These are phyloP conservation scores for Falcunculus frontatus DNA, from an alignment of 2,113 vertebrate genomes.

Conservation along the genomic window DNA sequence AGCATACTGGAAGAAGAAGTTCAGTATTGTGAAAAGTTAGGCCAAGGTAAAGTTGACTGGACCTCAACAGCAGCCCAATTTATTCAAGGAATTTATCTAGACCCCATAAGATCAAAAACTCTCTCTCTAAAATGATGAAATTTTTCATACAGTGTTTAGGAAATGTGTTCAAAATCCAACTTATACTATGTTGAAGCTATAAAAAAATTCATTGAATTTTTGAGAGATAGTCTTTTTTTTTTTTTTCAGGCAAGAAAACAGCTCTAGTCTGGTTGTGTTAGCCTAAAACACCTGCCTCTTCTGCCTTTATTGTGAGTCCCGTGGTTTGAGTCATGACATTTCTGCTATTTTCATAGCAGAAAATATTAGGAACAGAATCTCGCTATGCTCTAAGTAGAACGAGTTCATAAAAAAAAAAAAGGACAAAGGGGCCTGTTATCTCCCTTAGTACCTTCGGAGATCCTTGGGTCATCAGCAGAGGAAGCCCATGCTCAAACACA, in stretches of 20 bases:
- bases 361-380: background rate
- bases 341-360: too few species aligned
- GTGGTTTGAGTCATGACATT: background rate
- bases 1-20: background rate
- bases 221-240: background rate
- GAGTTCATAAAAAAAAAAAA: background rate
- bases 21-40: background rate
- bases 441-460: background rate
- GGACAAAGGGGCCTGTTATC: background rate
- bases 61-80: background rate
- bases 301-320: background rate
- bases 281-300: background rate
- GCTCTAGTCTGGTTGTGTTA: background rate
- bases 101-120: background rate
- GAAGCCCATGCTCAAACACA: background rate
- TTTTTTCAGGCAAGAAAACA: background rate
- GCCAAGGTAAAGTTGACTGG: background rate
- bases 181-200: background rate
- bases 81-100: background rate
- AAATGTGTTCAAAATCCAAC: background rate
- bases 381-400: background rate
- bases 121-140: background rate
- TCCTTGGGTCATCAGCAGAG: background rate
- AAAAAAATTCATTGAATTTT: background rate
- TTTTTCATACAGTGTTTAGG: background rate